Evolutionary conservation across 2,888 invertebrate species (phyloP).

Genomic region (Aricia artaxerxes): DNA sequence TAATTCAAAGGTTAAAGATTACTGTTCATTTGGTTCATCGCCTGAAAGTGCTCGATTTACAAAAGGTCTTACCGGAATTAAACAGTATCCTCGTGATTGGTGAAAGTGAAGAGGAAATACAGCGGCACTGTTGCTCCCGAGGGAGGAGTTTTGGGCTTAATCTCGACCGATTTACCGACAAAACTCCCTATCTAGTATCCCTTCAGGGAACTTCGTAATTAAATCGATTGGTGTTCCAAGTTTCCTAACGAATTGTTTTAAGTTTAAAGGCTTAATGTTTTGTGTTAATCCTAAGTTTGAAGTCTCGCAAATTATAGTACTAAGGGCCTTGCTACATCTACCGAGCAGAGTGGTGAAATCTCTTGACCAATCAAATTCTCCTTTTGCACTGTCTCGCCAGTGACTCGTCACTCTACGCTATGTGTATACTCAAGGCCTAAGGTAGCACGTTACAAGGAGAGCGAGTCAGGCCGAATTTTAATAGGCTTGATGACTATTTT

Average conservation of each 20-base stretch:
- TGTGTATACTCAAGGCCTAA: background rate
- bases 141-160: conserved; percentile 22
- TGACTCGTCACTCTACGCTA: no score
- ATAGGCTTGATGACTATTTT: no score
- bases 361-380: no score
- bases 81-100: background rate
- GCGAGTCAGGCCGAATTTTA: background rate
- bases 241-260: conserved; percentile 21
- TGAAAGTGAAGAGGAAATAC: conserved; percentile 1
- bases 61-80: conserved; percentile 1
- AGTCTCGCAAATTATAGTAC: background rate
- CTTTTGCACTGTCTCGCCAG: no score
- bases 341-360: background rate
- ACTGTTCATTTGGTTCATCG: background rate
- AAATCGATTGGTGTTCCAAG: conserved; percentile 9
- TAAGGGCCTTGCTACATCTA: no score
- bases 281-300: background rate
- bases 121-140: background rate
- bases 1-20: background rate
- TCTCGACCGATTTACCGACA: background rate
- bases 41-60: background rate
- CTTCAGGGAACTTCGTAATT: background rate
- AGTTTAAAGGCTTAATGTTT: background rate
- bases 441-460: background rate
- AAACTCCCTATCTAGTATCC: conserved; percentile 13